These are phyloP conservation scores for Penaeus monodon DNA, from an alignment of 2,888 invertebrate species.

Conservation along the genomic window DNA sequence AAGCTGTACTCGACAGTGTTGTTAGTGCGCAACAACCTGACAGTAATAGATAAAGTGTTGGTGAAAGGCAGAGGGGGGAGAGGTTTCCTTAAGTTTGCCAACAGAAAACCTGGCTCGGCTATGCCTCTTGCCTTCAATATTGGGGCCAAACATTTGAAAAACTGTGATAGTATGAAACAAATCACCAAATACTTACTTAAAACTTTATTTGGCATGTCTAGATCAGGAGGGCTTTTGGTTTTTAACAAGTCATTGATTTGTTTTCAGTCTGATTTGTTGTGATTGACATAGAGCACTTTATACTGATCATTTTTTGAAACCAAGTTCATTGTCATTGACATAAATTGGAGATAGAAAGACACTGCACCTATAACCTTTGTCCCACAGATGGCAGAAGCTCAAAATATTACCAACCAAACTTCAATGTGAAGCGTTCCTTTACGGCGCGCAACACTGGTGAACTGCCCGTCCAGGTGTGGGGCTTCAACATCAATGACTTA, in stretches of 20 bases:
- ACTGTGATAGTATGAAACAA: constrained; percentile 71
- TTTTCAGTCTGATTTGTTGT: too few relatives aligned
- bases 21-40: constrained; percentile 86
- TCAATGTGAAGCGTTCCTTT: constrained; percentile 85
- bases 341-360: too few relatives aligned
- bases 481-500: constrained; percentile 76
- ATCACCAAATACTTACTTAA: too few relatives aligned
- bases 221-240: too few relatives aligned
- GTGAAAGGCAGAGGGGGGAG: constrained; percentile 86
- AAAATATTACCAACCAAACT: constrained; percentile 74
- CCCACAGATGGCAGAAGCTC: constrained; percentile 61
- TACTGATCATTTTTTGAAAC: too few relatives aligned
- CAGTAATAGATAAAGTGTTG: constrained; percentile 87
- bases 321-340: too few relatives aligned
- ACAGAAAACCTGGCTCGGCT: constrained; percentile 83
- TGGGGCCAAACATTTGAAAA: constrained; percentile 76
- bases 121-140: constrained; percentile 86
- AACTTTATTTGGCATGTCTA: too few relatives aligned
- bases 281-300: too few relatives aligned
- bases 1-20: constrained; percentile 51
- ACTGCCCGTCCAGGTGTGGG: constrained; percentile 82
- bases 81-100: constrained; percentile 89
- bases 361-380: constrained; percentile 3
- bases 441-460: constrained; percentile 91
- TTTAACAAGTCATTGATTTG: too few relatives aligned